Conservation (phyloP, 1,140 invertebrate genomes). For the Atta cephalotes region DNA sequence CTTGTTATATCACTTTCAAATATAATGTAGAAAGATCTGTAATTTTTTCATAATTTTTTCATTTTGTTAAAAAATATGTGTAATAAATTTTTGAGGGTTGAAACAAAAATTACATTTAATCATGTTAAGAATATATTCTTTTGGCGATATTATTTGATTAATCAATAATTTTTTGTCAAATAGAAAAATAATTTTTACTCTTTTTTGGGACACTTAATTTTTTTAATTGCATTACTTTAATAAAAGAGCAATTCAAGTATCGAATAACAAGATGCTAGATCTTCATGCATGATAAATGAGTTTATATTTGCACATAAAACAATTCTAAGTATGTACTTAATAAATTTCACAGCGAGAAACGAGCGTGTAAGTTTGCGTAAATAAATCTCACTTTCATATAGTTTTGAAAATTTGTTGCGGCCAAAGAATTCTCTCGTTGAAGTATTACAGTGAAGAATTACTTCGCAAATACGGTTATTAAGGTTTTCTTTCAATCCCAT, state of each 20-base stretch:
- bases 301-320: constrained; percentile 56
- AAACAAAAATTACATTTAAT: no score
- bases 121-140: no score
- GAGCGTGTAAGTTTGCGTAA: not conserved
- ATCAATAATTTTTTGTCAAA: no score
- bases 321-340: not conserved
- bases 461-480: not conserved
- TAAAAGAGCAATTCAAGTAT: not conserved
- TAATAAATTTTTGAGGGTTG: no score
- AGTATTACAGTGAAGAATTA: constrained; percentile 28
- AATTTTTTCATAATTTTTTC: no score
- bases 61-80: no score
- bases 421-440: not conserved
- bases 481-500: not conserved
- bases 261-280: not conserved
- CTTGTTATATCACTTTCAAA: no score
- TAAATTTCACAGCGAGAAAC: constrained; percentile 13
- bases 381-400: constrained; percentile 11
- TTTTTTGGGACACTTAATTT: no score
- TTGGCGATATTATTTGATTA: no score
- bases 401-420: not conserved
- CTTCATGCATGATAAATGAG: not conserved
- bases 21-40: no score
- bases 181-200: no score
- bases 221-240: not conserved